Percentiles rank a stretch among this genome's conserved stretches.
Evolutionary conservation across 2,113 vertebrate species (phyloP).

Genomic region (Gymnogyps californianus): DNA sequence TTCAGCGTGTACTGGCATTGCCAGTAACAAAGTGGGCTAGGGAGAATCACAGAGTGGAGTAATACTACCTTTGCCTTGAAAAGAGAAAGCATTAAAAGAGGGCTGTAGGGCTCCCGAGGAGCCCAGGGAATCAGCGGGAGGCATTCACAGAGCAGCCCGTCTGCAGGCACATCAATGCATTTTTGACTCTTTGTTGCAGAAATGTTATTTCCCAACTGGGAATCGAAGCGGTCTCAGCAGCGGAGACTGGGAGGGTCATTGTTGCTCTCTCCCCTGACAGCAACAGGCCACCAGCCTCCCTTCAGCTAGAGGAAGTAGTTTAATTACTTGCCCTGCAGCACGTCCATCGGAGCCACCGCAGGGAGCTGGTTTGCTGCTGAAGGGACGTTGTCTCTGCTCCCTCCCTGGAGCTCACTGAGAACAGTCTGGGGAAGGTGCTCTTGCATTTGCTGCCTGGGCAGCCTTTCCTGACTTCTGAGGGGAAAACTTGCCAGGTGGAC

Average conservation of each 20-base stretch:
- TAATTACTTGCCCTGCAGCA: neutral
- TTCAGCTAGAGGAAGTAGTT: neutral
- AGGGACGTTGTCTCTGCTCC: accelerated
- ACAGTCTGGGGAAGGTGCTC: neutral
- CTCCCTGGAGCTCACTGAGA: neutral
- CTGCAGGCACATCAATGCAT: accelerated
- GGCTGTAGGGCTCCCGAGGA: neutral
- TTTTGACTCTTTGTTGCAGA: neutral
- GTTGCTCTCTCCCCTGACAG: too few relatives aligned
- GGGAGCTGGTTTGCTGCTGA: neutral
- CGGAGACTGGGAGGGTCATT: neutral
- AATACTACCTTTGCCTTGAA: neutral
- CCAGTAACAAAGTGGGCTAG: neutral
- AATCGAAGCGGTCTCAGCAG: neutral
- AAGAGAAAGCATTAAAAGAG: neutral
- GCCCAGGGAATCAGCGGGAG: neutral
- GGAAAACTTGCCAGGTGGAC: neutral
- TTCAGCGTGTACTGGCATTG: neutral
- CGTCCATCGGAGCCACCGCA: neutral
- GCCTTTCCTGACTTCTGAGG: neutral
- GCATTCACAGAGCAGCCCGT: neutral
- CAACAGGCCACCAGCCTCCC: neutral
- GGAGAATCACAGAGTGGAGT: neutral
- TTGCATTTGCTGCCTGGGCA: neutral
- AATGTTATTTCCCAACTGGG: neutral